Evolutionary conservation across 1,140 invertebrate species (phyloP), one percentile per base, ranked within the genome.

Genomic region (Gonatopus flavifemur): DNA sequence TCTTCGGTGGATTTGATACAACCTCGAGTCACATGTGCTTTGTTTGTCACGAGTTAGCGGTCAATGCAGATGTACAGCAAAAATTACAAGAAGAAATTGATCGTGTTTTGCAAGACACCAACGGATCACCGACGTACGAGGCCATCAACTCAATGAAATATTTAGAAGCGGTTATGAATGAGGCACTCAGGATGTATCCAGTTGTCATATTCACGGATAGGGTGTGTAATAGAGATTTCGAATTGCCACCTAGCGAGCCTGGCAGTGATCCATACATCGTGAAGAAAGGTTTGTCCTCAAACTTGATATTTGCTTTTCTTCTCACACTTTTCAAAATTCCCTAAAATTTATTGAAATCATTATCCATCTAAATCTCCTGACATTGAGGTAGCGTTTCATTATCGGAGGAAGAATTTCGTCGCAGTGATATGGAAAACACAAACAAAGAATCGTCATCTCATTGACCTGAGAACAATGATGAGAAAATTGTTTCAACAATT

Each of bases 21-120:
- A 80, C 82, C 0, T 79, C 84, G 1, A 76, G 75, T 10, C 58
- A 80, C 0, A 67, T 87, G 44, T 72, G 76, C 22, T 82, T 81
- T 45, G 57, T 72, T 0, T 53, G 77, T 0, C 81, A 83, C 36
- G 71, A 79, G 24, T 59, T 89, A 6, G 81, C 83, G n/a, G 66
- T 70, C 24, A 76, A 87, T 72, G 78, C 79, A 16, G 80, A 85
- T 15, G 67, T 83, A 15, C 86, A 88, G 58, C 67, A 80, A 13
- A 80, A 74, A 58, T 57, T 88, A 2, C 76, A 76, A 40, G 68
- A 81, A 38, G 86, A 88, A 70, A 80, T 88, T 15, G 67, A 79
- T 13, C 52, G 69, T 24, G 55, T 72, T 18, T 36, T 64, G 16
- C 44, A 66, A 3, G 53, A 55, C 3, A 32, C 50, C 28, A 41